Base-by-base conservation (phyloP, 1,140 invertebrate species). In the Heliconius hermathena region DNA sequence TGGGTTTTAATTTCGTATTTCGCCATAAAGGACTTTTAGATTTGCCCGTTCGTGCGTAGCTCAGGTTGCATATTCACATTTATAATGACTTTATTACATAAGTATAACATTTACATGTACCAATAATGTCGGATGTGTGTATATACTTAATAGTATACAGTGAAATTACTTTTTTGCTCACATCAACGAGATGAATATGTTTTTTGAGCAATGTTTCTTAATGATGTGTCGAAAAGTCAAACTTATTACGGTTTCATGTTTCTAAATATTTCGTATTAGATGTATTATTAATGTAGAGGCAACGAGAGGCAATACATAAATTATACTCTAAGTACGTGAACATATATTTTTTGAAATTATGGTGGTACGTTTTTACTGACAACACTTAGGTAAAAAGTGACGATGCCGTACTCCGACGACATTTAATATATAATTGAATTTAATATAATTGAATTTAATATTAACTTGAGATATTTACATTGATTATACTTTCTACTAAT, bases 81-180 rank as follows among this genome's bases (percentile, higher is more conserved):
- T 66, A 66, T 66, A 66, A 66, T 66, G 57, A 66, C 22, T 66
- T 13, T 22, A 66, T 66, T 66, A 66, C 60, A 66, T 66, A 66
- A 66, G 5, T 66, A 22, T 13, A 66, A 66, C 60, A 29, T 66
- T 66, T 26, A 52, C 13, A 52, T 0, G 16, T 18, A 66, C 60
- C 60, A 29, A 66, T 66, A 66, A 66, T 66, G 60, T 11, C 60
- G 60, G 60, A 66, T 66, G 60, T 66, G 57, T 66, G 22, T 57
- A 57, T 54, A 54, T 57, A n/a, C n/a, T n/a, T n/a, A 57, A 57
- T 57, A 9, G 22, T 60, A 11, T 66, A 26, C 3, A n/a, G 1
- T 66, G 11, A 66, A 22, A 26, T 66, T 29, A 66, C 60, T 66
- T 66, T 57, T 66, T 66, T 66, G 60, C n/a, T 3, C 20, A 16